Base-by-base conservation (phyloP, 2,888 invertebrate genomes). In the Tenthredo scrophulariae region DNA sequence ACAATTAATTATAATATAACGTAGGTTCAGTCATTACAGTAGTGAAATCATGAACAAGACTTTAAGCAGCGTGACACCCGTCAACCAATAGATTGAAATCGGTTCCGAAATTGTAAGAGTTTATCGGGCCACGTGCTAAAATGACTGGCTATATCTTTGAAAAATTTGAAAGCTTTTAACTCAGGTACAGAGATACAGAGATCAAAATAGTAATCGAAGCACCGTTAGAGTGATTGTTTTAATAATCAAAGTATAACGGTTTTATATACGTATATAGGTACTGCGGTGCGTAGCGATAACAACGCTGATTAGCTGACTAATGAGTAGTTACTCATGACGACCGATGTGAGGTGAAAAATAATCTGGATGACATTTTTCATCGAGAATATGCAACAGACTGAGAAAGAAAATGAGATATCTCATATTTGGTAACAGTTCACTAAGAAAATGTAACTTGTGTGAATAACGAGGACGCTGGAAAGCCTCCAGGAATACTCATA, bases 201-300 rank as follows among this genome's bases (percentile, higher is more conserved):
- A 29, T 33, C 33, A n/a, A 77, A 54, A 77, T 80, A 58, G 37
- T 80, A 62, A 29, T 58, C 22, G 79, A 15, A 13, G 40, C 33
- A 80, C 79, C 58, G 79, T 80, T 80, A 62, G 40, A 62, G 40
- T 40, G 79, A 62, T 80, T 22, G 62, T 40, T 26, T 58, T 62
- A 22, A 62, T 18, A 80, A 62, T 80, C 10, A 40, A 62, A 58
- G n/a, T 80, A 80, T 80, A 80, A 80, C 80, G 58, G 80, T 7
- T 37, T 72, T 15, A 6, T n/a, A 22, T 50, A 15, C 50, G 22
- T 80, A 37, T 22, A 29, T 58, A 62, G 26, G n/a, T 54, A 77
- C 33, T 15, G 18, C 43, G n/a, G 29, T 54, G 29, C n/a, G 74
- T 2, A 40, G 22, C 18, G 33, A 77, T 54, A 62, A 40, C 62